Evolutionary conservation across 1,140 invertebrate species (phyloP).

Genomic region (Ostrea edulis): DNA sequence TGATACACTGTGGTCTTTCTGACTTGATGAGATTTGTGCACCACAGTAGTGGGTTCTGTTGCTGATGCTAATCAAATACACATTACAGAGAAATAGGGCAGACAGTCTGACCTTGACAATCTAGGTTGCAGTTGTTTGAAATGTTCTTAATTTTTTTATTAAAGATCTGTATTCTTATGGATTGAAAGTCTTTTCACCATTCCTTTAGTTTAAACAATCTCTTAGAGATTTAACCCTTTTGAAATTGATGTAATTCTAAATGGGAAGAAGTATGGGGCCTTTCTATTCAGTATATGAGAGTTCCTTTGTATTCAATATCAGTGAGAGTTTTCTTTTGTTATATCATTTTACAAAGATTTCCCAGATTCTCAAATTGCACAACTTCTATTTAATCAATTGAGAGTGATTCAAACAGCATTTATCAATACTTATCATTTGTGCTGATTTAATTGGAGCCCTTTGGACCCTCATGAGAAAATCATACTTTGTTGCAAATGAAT

Average conservation of each 20-base stretch:
- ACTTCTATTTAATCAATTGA: neutral
- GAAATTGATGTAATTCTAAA: neutral
- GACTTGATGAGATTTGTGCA: neutral
- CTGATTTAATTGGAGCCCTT: slow-evolving; percentile 18
- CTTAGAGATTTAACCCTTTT: neutral
- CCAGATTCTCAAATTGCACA: slow-evolving; percentile 34
- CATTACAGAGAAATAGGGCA: neutral
- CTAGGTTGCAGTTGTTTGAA: neutral
- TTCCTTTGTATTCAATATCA: neutral
- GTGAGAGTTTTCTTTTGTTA: neutral
- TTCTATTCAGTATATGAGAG: neutral
- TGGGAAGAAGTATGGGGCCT: neutral
- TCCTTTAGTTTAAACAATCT: neutral
- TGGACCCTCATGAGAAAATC: neutral
- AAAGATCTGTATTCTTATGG: neutral
- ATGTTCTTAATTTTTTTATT: neutral
- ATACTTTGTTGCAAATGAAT: neutral
- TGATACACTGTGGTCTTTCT: neutral
- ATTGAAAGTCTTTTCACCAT: slow-evolving; percentile 9
- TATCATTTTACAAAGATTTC: neutral
- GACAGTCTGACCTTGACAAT: slow-evolving; percentile 27
- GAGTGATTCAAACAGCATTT: neutral
- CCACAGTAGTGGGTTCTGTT: neutral
- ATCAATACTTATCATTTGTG: neutral
- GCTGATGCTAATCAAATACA: neutral